Base-by-base conservation (phyloP, 2,888 invertebrate genomes). In the Nemoura dubitans region DNA sequence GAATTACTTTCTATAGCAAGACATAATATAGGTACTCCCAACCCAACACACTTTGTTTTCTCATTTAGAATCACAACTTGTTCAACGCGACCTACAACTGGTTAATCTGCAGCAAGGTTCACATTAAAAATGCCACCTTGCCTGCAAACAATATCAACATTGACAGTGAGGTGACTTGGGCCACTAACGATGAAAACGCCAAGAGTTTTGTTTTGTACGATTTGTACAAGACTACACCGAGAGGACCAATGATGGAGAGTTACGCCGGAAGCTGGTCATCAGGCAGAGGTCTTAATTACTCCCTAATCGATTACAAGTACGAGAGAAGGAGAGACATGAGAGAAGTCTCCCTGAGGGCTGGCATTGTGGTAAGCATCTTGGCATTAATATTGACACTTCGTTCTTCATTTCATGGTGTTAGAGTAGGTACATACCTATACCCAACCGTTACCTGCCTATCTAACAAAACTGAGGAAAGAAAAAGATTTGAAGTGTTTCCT, bases 141-240 rank as follows among this genome's bases (percentile, higher is more conserved):
- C 25, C 29, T 25, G 16, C 26, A 16, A n/a, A 59, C 21, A 25
- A 5, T 5, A 26, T 84, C 59, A 84, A 59, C 28, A 76, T 84
- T 16, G 76, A 84, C 84, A 84, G 76, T 59, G 84, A 84, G 76
- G 27, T 84, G 59, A 84, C 84, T 0, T 84, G 84, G 84, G 84
- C 83, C 5, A 30, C 82, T n/a, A 7, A n/a, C 25, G 25, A 26
- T 0, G 76, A 16, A 6, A 59, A 0, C 14, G 29, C 10, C 0
- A 21, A 27, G 14, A 2, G 14, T 6, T 14, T 84, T 21, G 3
- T 2, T 16, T 28, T 84, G 76, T 6, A 76, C 28, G 84, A 84
- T 26, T 16, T 76, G 21, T 84, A 84, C 84, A 84, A 84, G 84
- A 27, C 25, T 14, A 7, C 28, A 6, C 6, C n/a, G 3, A 0